phyloP scores from a whole-genome alignment of 2,888 invertebrate genomes.

The Chrysina gloriosa region DNA sequence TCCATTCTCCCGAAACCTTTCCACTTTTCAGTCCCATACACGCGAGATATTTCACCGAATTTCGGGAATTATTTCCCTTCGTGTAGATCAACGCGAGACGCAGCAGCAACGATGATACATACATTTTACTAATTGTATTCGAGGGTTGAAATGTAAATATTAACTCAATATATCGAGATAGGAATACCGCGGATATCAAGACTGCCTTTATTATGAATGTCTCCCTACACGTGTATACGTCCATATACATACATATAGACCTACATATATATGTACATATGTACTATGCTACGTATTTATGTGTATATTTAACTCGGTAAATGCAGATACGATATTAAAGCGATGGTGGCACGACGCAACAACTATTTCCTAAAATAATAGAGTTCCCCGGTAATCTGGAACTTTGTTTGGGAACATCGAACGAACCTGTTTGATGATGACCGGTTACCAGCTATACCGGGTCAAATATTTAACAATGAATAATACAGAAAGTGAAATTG shows the following conservation, averaged over 20 bases:
- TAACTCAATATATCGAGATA: conserved; percentile 34
- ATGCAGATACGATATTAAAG: conserved; percentile 8
- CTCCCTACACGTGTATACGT: background rate
- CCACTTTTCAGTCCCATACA: background rate
- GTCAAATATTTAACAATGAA: conserved; percentile 30
- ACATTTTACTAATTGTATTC: conserved; percentile 36
- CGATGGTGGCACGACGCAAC: conserved; percentile 21
- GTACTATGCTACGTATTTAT: background rate
- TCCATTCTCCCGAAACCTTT: background rate
- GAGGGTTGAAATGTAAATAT: conserved; percentile 36
- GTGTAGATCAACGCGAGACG: background rate
- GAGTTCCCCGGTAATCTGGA: conserved; percentile 13
- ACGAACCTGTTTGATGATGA: conserved; percentile 9
- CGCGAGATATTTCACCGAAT: conserved; percentile 1
- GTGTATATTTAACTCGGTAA: conserved; percentile 7
- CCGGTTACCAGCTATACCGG: background rate
- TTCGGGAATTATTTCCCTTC: conserved; percentile 17
- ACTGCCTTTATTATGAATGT: conserved; percentile 14
- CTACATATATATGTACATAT: background rate
- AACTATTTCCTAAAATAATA: conserved; percentile 36
- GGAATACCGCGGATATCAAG: conserved; percentile 21
- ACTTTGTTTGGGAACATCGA: conserved; percentile 10
- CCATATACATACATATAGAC: background rate
- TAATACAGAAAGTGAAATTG: conserved; percentile 28
- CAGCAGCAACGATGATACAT: background rate